These are phyloP conservation scores for Aphis craccivora DNA, from an alignment of 1,140 invertebrate species.

Conservation along the genomic window DNA sequence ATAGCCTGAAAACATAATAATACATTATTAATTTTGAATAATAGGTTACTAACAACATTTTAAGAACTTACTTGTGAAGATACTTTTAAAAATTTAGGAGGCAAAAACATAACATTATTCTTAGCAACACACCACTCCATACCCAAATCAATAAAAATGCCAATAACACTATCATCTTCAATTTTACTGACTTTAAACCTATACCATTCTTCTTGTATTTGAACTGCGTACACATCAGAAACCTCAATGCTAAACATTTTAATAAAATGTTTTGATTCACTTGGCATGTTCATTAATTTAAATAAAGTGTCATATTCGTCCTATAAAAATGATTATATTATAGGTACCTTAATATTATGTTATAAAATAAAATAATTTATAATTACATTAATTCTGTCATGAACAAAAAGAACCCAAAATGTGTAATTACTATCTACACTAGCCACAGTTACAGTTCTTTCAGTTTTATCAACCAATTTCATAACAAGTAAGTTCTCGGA, in stretches of 20 bases:
- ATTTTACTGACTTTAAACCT: slow-evolving; percentile 43
- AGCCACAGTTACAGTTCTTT: neutral
- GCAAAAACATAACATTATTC: slow-evolving; percentile 35
- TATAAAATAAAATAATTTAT: neutral
- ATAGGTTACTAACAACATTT: neutral
- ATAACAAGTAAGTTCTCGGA: neutral
- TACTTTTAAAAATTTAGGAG: slow-evolving; percentile 21
- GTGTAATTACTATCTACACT: slow-evolving; percentile 1
- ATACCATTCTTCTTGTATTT: slow-evolving; percentile 38
- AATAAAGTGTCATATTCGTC: neutral
- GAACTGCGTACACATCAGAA: slow-evolving; percentile 37
- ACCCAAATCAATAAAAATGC: slow-evolving; percentile 51
- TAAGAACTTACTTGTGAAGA: slow-evolving; percentile 29
- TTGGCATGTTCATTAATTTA: slow-evolving; percentile 34
- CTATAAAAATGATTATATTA: slow-evolving; percentile 1
- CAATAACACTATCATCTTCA: slow-evolving; percentile 29
- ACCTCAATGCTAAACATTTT: slow-evolving; percentile 36
- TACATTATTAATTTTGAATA: neutral
- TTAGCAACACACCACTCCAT: neutral
- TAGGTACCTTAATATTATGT: neutral
- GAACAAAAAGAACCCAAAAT: slow-evolving; percentile 44
- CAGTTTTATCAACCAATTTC: slow-evolving; percentile 40
- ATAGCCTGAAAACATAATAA: slow-evolving; percentile 14
- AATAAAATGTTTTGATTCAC: slow-evolving; percentile 35
- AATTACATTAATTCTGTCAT: slow-evolving; percentile 50